Conservation (phyloP, 1,140 invertebrate genomes). For the Microplitis mediator region DNA sequence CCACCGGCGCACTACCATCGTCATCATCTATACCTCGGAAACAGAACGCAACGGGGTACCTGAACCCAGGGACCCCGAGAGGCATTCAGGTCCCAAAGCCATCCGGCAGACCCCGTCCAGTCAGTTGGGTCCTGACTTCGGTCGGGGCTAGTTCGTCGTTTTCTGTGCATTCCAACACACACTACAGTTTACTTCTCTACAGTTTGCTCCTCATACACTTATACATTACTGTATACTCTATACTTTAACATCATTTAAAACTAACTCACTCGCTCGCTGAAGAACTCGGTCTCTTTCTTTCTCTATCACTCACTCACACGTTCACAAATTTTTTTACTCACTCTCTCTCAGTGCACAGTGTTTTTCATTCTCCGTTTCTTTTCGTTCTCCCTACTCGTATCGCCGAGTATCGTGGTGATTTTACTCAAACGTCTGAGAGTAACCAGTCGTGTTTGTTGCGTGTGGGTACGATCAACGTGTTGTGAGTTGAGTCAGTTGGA, state of each 20-base stretch:
- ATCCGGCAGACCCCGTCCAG: constrained; percentile 38
- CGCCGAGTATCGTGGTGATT: too few species aligned
- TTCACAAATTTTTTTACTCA: neutral
- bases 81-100: constrained; percentile 44
- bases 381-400: too few species aligned
- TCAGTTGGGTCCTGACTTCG: constrained; percentile 59
- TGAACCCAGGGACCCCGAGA: constrained; percentile 38
- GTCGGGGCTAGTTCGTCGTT: constrained; percentile 49
- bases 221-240: too few species aligned
- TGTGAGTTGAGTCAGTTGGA: neutral
- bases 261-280: too few species aligned
- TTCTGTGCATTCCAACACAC: neutral
- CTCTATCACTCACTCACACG: neutral
- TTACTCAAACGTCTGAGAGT: neutral
- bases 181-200: constrained; percentile 10
- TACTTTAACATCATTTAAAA: too few species aligned
- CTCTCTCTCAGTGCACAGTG: neutral
- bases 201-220: neutral
- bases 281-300: neutral
- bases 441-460: constrained; percentile 18
- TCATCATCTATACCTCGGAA: constrained; percentile 30
- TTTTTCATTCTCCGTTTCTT: neutral
- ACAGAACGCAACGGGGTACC: constrained; percentile 41
- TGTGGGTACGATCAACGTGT: constrained; percentile 17
- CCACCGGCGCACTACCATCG: constrained; percentile 37